Evolutionary conservation across 1,140 invertebrate species (phyloP).

Genomic region (Octopus sinensis): DNA sequence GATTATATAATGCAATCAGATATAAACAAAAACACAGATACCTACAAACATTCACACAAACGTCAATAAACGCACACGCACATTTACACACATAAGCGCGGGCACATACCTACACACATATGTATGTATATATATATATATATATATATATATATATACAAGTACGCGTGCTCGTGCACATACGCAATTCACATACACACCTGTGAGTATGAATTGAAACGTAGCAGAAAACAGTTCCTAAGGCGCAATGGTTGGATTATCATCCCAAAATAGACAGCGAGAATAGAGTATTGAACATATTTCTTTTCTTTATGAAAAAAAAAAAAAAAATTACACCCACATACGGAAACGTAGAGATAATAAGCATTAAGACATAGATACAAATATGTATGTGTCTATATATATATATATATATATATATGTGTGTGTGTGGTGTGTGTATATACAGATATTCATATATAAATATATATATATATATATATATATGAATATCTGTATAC

Average conservation of each 20-base stretch:
- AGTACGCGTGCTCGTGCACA: background rate
- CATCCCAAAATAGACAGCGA: no score
- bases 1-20: background rate
- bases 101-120: background rate
- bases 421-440: no score
- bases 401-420: background rate
- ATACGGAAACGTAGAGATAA: no score
- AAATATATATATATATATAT: background rate
- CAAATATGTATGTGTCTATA: background rate
- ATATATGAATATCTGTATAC: background rate
- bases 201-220: no score
- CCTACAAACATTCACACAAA: background rate
- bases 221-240: no score
- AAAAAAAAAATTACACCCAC: no score
- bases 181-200: no score
- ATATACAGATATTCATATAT: background rate
- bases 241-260: no score
- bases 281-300: no score
- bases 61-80: background rate
- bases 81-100: background rate
- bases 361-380: no score
- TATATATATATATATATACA: conserved; percentile 2
- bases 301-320: no score
- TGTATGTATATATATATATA: background rate
- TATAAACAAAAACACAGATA: background rate